Evolutionary conservation across 2,888 invertebrate genomes (phyloP).

Genomic region (Pollenia angustigena): DNA sequence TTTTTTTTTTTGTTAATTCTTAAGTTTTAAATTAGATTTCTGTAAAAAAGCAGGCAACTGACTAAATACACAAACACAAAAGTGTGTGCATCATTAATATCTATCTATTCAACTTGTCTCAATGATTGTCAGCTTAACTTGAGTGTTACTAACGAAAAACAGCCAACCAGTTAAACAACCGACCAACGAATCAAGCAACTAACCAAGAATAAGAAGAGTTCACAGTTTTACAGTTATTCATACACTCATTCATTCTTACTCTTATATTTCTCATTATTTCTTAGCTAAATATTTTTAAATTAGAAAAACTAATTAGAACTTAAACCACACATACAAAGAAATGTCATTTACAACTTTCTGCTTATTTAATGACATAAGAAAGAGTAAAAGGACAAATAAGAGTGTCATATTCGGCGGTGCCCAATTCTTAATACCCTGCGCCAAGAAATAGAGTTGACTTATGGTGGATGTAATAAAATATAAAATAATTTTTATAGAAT

Average conservation of each 20-base stretch:
- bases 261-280: conserved; percentile 22
- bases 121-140: background rate
- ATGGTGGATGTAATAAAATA: too few species aligned
- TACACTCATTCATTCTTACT: background rate
- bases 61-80: background rate
- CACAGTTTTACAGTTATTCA: background rate
- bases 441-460: too few species aligned
- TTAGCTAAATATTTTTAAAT: background rate
- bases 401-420: too few species aligned
- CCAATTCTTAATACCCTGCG: too few species aligned
- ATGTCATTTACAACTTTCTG: conserved; percentile 3
- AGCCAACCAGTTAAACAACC: background rate
- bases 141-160: background rate
- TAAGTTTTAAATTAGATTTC: too few species aligned
- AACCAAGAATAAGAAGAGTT: conserved; percentile 4
- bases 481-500: too few species aligned
- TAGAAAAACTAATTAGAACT: conserved; percentile 31
- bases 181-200: background rate
- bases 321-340: conserved; percentile 16
- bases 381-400: too few species aligned
- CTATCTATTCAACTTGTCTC: background rate
- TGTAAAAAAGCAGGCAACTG: too few species aligned
- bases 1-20: too few species aligned
- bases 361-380: conserved; percentile 5
- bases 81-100: background rate